These are phyloP conservation scores for Archivesica marissinica DNA, from an alignment of 1,140 invertebrate genomes.

Conservation along the genomic window DNA sequence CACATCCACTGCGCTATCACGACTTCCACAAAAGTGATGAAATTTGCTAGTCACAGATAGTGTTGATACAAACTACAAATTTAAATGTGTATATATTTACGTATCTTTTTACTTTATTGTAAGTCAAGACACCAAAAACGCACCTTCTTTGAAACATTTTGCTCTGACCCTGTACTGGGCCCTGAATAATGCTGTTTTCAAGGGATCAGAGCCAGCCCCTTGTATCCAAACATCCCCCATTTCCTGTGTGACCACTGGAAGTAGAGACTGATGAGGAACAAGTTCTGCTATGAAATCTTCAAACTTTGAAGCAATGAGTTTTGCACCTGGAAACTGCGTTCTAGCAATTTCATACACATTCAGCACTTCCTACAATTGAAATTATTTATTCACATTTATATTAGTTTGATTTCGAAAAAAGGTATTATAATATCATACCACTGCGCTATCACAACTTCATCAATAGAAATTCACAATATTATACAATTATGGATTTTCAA, in stretches of 20 bases:
- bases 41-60: no score
- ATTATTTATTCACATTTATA: no score
- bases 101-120: not conserved
- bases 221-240: conserved; percentile 80
- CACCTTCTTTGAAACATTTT: conserved; percentile 66
- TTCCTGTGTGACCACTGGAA: conserved; percentile 73
- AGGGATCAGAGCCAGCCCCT: conserved; percentile 76
- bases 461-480: no score
- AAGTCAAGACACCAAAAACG: not conserved
- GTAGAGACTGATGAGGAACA: conserved; percentile 58
- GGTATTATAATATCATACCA: no score
- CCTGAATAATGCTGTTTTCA: conserved; percentile 72
- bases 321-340: conserved; percentile 74
- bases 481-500: no score
- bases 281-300: conserved; percentile 70
- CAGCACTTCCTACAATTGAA: conserved; percentile 75
- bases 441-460: no score
- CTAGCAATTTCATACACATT: conserved; percentile 71
- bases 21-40: no score
- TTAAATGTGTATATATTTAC: not conserved
- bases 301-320: conserved; percentile 71
- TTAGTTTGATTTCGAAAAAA: no score
- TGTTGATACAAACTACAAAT: no score
- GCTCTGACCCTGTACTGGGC: conserved; percentile 68
- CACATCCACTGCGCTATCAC: no score